Evolutionary conservation across 2,888 invertebrate genomes (phyloP), one percentile per base, ranked within the genome.

Genomic region (Drymonia ruficornis): DNA sequence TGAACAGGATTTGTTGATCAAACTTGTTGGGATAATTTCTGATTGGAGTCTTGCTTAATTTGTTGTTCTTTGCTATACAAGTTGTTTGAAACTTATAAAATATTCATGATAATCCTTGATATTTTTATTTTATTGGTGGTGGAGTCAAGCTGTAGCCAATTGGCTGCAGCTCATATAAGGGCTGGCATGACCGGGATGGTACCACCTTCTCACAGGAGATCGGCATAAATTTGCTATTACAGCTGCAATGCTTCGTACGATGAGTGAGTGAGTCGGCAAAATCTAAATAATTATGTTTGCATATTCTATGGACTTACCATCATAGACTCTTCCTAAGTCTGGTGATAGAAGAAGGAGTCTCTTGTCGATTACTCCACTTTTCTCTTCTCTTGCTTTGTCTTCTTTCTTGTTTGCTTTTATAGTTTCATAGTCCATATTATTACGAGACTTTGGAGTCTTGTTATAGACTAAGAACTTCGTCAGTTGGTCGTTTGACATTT

Each of bases 391-490:
- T n/a, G 66, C 61, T 46, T 76, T 77, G 34, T 70, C 70, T 34
- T 82, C 83, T 53, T 77, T 80, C 65, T 83, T 85, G 59, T 83
- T 78, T 5, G 76, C 74, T 65, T 80, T 83, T 48, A 87, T 77
- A 0, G 81, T 65, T 6, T 86, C 87, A 61, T 89, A 89, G 67
- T 89, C 88, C 83, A 89, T 81, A 52, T 59, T 72, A 43, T 83
- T 78, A 5, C 76, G 80, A 18, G 77, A 77, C 57, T 77, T 79
- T n/a, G 91, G 91, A 3, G 84, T 89, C 74, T 81, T 84, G 63
- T 91, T 91, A 58, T 91, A 91, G 42, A 91, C 83, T 56, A 91
- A 59, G 56, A 75, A 91, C 49, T 84, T 87, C 48, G 87, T 89
- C 52, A 91, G 65, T 42, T 84, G 87, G 67, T 91, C 91, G 47